phyloP scores from a whole-genome alignment of 2,797 vertebrate genomes.

The Tragopan temminckii region DNA sequence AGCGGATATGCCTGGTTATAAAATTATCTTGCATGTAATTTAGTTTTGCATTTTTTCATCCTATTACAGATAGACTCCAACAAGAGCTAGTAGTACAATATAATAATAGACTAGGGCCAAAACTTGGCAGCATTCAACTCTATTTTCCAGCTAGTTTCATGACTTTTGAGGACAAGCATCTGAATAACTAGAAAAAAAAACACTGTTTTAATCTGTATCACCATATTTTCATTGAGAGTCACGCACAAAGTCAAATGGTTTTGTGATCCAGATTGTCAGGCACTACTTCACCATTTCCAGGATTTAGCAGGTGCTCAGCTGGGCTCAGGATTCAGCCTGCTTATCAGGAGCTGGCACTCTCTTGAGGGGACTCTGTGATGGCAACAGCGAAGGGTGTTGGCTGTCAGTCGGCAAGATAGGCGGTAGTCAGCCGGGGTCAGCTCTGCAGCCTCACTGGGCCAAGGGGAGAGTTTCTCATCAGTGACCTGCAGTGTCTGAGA shows the following conservation, averaged over 20 bases:
- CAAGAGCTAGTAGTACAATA: background rate
- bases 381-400: background rate
- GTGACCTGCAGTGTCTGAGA: background rate
- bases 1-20: constrained; percentile 42
- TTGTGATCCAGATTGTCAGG: constrained; percentile 14
- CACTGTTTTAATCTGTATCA: background rate
- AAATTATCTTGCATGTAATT: constrained; percentile 19
- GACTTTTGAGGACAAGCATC: background rate
- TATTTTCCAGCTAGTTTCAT: background rate
- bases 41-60: constrained; percentile 20
- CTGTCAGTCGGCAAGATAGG: background rate
- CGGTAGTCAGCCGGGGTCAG: background rate
- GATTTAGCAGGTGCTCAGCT: background rate
- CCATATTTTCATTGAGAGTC: background rate
- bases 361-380: background rate
- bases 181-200: background rate
- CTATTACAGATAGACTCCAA: background rate
- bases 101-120: background rate
- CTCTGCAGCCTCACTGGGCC: background rate
- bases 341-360: constrained; percentile 28
- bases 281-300: background rate
- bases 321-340: constrained; percentile 2
- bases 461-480: background rate
- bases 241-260: background rate
- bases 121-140: background rate